Base-by-base conservation (phyloP, 2,888 invertebrate genomes). In the Sturmia bella region DNA sequence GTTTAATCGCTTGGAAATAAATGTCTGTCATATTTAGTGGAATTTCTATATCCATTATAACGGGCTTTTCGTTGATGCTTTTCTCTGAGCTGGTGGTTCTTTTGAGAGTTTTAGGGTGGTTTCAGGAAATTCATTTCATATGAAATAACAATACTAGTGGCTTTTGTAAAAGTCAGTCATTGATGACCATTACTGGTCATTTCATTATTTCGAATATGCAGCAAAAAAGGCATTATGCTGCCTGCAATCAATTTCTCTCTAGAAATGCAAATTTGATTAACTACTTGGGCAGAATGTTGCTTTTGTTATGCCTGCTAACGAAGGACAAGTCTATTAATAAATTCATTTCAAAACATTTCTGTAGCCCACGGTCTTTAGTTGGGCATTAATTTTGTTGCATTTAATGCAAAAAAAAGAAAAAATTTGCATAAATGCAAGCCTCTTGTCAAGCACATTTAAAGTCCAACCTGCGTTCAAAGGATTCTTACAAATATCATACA, bases 1-100 rank as follows among this genome's bases (percentile, higher is more conserved):
- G 73, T 77, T 73, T 56, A 84, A 81, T 79, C 78, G 78, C 70
- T 83, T 83, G 83, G 80, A 84, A 84, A 83, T 73, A 76, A 83
- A 79, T 74, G 61, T 79, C 19, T 70, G 75, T 72, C 72, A 76
- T 39, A 69, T 70, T 64, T 66, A 54, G 21, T 37, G 17, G 43
- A 57, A 64, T 74, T 74, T 50, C 61, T 43, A 52, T 32, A 61
- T 68, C 52, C 56, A 57, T 64, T 56, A 69, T 69, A 72, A 39
- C 27, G 41, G 72, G 32, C 57, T 72, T 48, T 78, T 43, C 21
- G 12, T 66, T 57, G 13, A 5, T 15, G 45, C 24, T n/a, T 5
- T 64, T 56, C 24, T n/a, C 15, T 48, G 12, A 39, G 24, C 39
- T 57, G 43, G 27, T 56, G 56, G 56, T 74, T 61, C 41, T 27